Evolutionary conservation across 2,797 vertebrate genomes (phyloP).

Genomic region (Danio aesculapii): DNA sequence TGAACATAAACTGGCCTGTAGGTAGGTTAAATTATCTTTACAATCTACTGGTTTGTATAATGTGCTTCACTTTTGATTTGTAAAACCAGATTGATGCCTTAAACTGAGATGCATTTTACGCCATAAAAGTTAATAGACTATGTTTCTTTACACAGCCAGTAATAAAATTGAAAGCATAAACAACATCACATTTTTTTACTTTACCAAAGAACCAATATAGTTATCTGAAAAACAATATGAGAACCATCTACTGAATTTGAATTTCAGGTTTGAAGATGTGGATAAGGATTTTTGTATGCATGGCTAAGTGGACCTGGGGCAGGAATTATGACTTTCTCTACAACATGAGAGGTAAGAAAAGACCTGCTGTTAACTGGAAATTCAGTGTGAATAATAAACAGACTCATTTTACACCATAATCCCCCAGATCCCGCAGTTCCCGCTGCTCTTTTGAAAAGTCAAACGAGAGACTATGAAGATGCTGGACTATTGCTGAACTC

Average conservation of each 20-base stretch:
- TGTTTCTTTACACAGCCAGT: no score
- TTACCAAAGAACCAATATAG: no score
- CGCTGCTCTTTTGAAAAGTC: background rate
- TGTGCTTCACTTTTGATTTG: no score
- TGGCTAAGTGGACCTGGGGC: constrained; percentile 35
- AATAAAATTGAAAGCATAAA: no score
- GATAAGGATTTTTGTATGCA: background rate
- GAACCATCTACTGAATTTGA: no score
- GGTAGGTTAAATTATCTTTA: constrained; percentile 4
- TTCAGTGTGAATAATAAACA: background rate
- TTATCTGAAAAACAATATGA: no score
- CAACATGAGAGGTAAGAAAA: constrained; percentile 19
- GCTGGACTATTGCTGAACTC: background rate
- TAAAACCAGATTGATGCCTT: no score
- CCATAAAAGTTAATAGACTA: no score
- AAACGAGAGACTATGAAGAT: constrained; percentile 18
- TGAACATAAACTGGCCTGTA: background rate
- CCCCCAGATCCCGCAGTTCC: background rate
- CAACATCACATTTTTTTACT: no score
- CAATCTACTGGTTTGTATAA: background rate
- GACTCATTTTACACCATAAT: background rate
- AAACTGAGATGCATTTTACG: no score
- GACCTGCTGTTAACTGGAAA: background rate
- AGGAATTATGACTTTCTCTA: constrained; percentile 46
- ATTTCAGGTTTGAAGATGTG: no score